Evolutionary conservation across 2,113 vertebrate species (phyloP).

Genomic region (Glaucomys volans): DNA sequence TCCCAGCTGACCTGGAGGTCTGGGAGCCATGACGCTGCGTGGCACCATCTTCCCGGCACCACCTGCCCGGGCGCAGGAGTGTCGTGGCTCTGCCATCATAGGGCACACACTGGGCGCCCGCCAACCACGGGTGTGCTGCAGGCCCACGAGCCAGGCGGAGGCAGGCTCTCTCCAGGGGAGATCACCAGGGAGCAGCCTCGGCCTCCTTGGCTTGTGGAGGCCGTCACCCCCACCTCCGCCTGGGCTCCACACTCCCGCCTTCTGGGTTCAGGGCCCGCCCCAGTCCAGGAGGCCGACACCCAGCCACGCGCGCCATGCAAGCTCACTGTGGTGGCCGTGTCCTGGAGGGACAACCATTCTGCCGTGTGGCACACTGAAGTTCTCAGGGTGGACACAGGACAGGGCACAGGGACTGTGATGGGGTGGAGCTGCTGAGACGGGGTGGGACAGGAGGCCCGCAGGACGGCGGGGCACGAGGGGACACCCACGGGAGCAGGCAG

Average conservation of each 20-base stretch:
- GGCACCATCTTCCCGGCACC: background rate
- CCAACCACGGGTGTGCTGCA: background rate
- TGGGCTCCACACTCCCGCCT: background rate
- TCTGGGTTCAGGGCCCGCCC: background rate
- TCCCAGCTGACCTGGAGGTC: background rate
- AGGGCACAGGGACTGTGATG: too few relatives aligned
- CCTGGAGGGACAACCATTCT: background rate
- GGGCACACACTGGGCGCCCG: too few relatives aligned
- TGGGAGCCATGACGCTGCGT: background rate
- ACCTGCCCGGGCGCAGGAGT: fast-evolving
- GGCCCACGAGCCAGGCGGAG: background rate
- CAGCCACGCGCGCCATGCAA: background rate
- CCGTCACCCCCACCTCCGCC: fast-evolving
- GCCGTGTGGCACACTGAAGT: fast-evolving
- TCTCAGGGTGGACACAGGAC: background rate
- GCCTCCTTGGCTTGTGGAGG: background rate
- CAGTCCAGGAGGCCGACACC: background rate
- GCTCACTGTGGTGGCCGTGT: background rate
- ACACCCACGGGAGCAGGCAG: too few relatives aligned
- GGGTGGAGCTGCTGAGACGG: background rate
- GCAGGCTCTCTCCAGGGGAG: too few relatives aligned
- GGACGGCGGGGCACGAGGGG: too few relatives aligned
- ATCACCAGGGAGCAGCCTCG: too few relatives aligned
- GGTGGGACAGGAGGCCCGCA: fast-evolving
- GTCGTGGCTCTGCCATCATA: fast-evolving